Conservation (phyloP, 2,888 invertebrate species). For the Eilema sororculum region DNA sequence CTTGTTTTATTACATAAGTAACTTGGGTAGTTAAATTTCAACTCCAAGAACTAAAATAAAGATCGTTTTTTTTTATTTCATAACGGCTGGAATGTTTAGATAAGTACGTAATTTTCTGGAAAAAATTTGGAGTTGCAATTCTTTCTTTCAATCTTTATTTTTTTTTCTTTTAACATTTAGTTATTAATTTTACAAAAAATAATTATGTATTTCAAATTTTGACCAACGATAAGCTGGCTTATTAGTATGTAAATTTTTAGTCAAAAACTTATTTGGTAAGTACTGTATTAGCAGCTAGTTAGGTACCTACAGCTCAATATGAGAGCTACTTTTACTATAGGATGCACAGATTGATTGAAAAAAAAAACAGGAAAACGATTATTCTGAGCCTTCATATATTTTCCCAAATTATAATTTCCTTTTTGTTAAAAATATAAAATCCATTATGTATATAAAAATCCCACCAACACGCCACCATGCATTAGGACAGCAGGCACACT, state of each 20-base stretch:
- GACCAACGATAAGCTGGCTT: no score
- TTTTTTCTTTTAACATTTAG: no score
- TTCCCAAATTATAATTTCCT: background rate
- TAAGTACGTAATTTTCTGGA: no score
- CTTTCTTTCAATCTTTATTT: no score
- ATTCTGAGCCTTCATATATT: background rate
- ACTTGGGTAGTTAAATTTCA: background rate
- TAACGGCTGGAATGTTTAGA: background rate
- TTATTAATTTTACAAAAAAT: no score
- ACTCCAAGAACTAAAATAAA: background rate
- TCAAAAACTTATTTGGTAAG: no score
- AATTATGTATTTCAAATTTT: no score
- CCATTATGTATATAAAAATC: constrained; percentile 43
- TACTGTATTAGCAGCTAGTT: no score
- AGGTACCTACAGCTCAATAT: no score
- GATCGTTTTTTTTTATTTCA: background rate
- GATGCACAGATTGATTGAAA: background rate
- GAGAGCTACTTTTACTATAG: no score
- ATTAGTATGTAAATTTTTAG: no score
- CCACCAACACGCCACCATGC: constrained; percentile 42
- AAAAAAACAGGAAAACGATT: background rate
- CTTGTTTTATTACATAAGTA: background rate
- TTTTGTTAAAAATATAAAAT: background rate
- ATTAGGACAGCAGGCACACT: constrained; percentile 60
- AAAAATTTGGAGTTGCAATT: no score